A percentile compares a stretch with the other conserved stretches of the same genome.
Evolutionary conservation across 2,113 vertebrate genomes (phyloP).

Genomic region (Choloepus hoffmanni): DNA sequence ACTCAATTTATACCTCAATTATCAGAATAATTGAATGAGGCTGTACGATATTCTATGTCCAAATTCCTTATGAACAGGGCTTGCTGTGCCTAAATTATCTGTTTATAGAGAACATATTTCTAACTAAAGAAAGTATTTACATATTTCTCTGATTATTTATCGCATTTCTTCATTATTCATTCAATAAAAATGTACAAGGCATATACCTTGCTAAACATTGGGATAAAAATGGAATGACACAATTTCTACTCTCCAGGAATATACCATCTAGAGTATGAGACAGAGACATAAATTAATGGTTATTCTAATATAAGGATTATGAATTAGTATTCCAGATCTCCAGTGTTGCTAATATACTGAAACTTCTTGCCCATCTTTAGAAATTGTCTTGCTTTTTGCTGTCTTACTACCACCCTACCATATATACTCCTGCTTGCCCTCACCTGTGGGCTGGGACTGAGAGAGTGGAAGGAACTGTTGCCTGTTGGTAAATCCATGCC

Average conservation of each 20-base stretch:
- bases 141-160: background rate
- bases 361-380: background rate
- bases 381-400: constrained; percentile 19
- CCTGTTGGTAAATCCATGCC: background rate
- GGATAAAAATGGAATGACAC: background rate
- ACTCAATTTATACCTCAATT: background rate
- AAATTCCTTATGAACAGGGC: background rate
- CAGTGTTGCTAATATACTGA: background rate
- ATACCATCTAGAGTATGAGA: background rate
- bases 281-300: background rate
- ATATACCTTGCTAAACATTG: background rate
- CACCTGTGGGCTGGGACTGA: background rate
- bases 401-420: background rate
- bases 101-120: background rate
- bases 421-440: background rate
- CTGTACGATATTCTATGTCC: background rate
- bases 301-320: background rate
- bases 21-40: background rate
- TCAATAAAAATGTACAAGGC: background rate
- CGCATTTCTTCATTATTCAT: constrained; percentile 9
- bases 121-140: background rate
- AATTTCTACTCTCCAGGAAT: background rate
- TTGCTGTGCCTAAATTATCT: background rate
- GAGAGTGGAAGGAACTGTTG: background rate
- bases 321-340: background rate